Conservation (phyloP, 2,888 invertebrate species). For the Rutpela maculata region DNA sequence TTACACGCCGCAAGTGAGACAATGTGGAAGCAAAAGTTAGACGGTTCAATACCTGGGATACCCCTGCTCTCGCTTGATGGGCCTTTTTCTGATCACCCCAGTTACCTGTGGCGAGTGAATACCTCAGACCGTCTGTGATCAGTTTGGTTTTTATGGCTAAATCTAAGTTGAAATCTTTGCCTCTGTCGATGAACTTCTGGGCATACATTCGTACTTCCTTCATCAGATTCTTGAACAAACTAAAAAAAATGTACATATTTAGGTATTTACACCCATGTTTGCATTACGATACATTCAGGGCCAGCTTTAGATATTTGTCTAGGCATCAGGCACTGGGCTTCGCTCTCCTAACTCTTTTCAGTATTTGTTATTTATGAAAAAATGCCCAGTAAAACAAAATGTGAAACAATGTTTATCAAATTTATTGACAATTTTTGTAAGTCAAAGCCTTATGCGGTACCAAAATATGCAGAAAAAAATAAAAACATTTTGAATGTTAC, state of each 20-base stretch:
- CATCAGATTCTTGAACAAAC: constrained; percentile 94
- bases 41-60: constrained; percentile 98
- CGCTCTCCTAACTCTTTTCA: too few relatives aligned
- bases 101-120: constrained; percentile 99
- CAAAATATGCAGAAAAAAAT: too few relatives aligned
- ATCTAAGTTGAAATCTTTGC: constrained; percentile 98
- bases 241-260: constrained; percentile 61
- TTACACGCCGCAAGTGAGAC: constrained; percentile 97
- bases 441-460: too few relatives aligned
- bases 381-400: too few relatives aligned
- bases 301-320: too few relatives aligned
- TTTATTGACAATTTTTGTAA: too few relatives aligned
- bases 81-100: constrained; percentile 99
- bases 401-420: too few relatives aligned
- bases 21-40: constrained; percentile 98
- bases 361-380: too few relatives aligned
- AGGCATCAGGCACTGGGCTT: too few relatives aligned
- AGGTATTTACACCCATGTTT: neutral
- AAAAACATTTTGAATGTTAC: too few relatives aligned
- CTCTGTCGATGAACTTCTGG: constrained; percentile 98
- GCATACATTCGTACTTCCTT: constrained; percentile 99
- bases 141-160: constrained; percentile 97
- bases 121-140: constrained; percentile 97
- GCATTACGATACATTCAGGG: too few relatives aligned
- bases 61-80: constrained; percentile 97